phyloP scores from a whole-genome alignment of 2,888 invertebrate genomes.

The Caenorhabditis japonica region DNA sequence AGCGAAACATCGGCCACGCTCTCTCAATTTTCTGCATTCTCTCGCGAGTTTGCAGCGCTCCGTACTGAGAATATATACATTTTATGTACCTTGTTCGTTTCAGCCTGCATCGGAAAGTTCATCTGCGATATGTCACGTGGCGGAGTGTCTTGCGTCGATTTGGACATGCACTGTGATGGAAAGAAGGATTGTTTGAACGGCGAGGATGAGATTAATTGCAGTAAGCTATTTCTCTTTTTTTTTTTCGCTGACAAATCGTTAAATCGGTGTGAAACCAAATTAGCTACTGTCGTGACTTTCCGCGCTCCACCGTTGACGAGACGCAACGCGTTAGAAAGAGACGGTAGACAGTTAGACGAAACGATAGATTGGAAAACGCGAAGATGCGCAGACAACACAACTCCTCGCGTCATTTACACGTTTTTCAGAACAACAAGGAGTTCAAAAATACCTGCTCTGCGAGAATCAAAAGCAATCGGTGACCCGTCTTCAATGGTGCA shows the following conservation, averaged over 20 bases:
- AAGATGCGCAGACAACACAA: not conserved
- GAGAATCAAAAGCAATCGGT: conserved; percentile 77
- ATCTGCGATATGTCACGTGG: conserved; percentile 67
- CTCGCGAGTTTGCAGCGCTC: no score
- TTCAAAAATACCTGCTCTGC: conserved; percentile 71
- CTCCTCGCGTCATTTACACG: not conserved
- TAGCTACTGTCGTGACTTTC: no score
- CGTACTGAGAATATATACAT: no score
- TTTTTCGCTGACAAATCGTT: no score
- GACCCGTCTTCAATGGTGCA: conserved; percentile 73
- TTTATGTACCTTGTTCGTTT: no score
- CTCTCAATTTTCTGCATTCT: no score
- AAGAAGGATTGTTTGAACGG: conserved; percentile 71
- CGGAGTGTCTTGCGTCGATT: conserved; percentile 69
- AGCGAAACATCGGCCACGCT: no score
- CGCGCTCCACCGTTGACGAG: no score
- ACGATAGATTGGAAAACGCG: no score
- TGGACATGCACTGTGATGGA: conserved; percentile 71
- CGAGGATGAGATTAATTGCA: conserved; percentile 75
- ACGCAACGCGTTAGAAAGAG: no score
- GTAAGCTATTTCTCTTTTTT: conserved; percentile 50
- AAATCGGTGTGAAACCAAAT: no score
- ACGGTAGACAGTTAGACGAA: no score
- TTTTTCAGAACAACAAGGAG: conserved; percentile 63
- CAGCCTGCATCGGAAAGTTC: conserved; percentile 75